Conservation (phyloP, 2,888 invertebrate genomes). For the Chloroclysta siterata region DNA sequence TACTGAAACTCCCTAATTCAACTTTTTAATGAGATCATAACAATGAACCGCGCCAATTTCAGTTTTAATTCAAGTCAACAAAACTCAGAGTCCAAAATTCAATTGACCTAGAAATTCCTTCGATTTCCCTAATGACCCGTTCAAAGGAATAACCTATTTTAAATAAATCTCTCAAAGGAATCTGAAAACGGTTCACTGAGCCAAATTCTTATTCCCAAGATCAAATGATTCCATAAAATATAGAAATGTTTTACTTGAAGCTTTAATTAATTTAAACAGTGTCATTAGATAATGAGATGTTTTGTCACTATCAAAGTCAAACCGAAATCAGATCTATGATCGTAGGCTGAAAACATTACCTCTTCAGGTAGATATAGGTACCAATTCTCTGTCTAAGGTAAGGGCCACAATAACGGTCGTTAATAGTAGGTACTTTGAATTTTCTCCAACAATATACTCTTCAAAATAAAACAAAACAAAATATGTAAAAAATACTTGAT, state of each 20-base stretch:
- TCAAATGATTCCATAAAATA: slow-evolving; percentile 26
- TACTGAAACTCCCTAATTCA: slow-evolving; percentile 1
- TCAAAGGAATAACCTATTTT: slow-evolving; percentile 34
- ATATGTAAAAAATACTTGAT: too few relatives aligned
- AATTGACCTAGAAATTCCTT: slow-evolving; percentile 29
- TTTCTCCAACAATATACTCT: too few relatives aligned
- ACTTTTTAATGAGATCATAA: slow-evolving; percentile 19
- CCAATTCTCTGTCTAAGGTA: too few relatives aligned
- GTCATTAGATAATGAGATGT: slow-evolving; percentile 4
- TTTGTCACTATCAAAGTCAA: neutral
- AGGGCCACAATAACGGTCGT: too few relatives aligned
- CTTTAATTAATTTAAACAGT: slow-evolving; percentile 24
- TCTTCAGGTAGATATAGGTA: too few relatives aligned
- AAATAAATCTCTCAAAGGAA: slow-evolving; percentile 34
- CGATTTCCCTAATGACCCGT: slow-evolving; percentile 35
- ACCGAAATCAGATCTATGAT: too few relatives aligned
- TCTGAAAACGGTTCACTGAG: slow-evolving; percentile 30
- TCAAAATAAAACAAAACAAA: too few relatives aligned
- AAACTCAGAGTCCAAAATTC: slow-evolving; percentile 26
- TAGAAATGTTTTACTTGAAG: slow-evolving; percentile 23
- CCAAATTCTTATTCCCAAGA: slow-evolving; percentile 28
- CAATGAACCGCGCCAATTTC: slow-evolving; percentile 19
- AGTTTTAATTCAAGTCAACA: slow-evolving; percentile 26
- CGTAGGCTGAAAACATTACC: too few relatives aligned
- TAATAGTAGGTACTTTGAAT: too few relatives aligned